Base-by-base conservation (phyloP, 2,888 invertebrate genomes). In the Netelia fuscicornis region DNA sequence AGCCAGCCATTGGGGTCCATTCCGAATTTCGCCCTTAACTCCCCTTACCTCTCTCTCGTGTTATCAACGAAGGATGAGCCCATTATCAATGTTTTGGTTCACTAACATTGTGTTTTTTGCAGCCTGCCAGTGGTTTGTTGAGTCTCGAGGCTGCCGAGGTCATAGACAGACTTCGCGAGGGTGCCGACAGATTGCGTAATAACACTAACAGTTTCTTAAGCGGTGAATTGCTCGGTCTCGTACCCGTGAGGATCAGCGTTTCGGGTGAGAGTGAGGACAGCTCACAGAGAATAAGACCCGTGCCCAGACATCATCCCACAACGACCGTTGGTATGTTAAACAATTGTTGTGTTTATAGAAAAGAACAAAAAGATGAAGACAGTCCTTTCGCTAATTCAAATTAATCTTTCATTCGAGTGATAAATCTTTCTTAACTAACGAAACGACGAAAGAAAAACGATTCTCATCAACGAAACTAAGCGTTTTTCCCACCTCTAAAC, bases 161-260 rank as follows among this genome's bases (percentile, higher is more conserved):
- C 67, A 94, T 96, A 64, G 96, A 96, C 91, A 96, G 96, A 91
- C 95, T 96, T 92, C 95, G 96, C 23, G 96, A 96, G 92, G 96
- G 96, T 62, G 95, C 96, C 8, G 97, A 97, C 89, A 96, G 96
- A 92, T 95, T 96, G 88, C 95, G 97, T 84, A 97, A 97, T 94
- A 97, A 97, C 92, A 96, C 97, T 67, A 97, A 97, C 94, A 97
- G 96, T 92, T 96, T 97, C 91, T 94, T 97, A 60, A 96, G 97
- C 56, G 96, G 96, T 72, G 97, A 97, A 91, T 95, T 96, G 89
- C 94, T 95, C 70, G 95, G 95, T 82, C 93, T 95, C 90, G 95
- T 96, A 86, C 95, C 95, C 93, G 93, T 94, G 94, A 89, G 95
- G 86, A 94, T 94, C 85, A 93, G 92, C 80, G 93, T 94, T 13